Evolutionary conservation across 2,888 invertebrate genomes (phyloP).

Genomic region (Melieria crassipennis): DNA sequence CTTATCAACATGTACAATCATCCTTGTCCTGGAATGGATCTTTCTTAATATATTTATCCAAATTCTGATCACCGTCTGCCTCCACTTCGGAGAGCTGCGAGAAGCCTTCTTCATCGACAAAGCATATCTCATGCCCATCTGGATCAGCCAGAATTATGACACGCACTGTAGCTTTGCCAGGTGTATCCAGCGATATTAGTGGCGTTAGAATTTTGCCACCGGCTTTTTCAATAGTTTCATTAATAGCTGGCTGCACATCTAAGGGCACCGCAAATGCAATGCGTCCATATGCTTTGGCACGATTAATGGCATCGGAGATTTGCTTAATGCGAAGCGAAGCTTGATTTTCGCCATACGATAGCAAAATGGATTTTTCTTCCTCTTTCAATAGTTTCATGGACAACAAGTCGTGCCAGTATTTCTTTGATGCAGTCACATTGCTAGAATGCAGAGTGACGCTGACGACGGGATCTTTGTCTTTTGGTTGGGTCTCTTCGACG

Average conservation of each 20-base stretch:
- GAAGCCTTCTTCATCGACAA: conserved; percentile 97
- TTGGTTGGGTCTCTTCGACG: conserved; percentile 76
- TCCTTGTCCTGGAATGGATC: conserved; percentile 62
- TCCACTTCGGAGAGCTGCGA: conserved; percentile 87
- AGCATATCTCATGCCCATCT: conserved; percentile 97
- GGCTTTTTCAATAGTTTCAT: conserved; percentile 76
- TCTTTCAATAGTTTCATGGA: conserved; percentile 77
- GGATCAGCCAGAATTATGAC: conserved; percentile 98
- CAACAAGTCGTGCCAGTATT: conserved; percentile 86
- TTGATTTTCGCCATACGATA: conserved; percentile 80
- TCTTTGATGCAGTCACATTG: conserved; percentile 77
- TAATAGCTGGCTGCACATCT: conserved; percentile 79
- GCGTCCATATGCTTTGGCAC: conserved; percentile 91
- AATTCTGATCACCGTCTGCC: conserved; percentile 79
- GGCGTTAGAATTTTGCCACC: conserved; percentile 86
- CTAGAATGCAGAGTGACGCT: conserved; percentile 84
- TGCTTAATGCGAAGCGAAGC: conserved; percentile 77
- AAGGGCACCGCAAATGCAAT: conserved; percentile 93
- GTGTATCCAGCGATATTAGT: conserved; percentile 91
- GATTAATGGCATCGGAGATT: conserved; percentile 71
- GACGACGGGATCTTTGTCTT: conserved; percentile 78
- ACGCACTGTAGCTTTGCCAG: conserved; percentile 95
- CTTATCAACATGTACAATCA: too few species aligned
- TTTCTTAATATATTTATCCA: conserved; percentile 77
- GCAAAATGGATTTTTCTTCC: conserved; percentile 70